Evolutionary conservation across 2,113 vertebrate genomes (phyloP), one percentile per base, ranked within the genome.

Genomic region (Pseudorasbora parva): DNA sequence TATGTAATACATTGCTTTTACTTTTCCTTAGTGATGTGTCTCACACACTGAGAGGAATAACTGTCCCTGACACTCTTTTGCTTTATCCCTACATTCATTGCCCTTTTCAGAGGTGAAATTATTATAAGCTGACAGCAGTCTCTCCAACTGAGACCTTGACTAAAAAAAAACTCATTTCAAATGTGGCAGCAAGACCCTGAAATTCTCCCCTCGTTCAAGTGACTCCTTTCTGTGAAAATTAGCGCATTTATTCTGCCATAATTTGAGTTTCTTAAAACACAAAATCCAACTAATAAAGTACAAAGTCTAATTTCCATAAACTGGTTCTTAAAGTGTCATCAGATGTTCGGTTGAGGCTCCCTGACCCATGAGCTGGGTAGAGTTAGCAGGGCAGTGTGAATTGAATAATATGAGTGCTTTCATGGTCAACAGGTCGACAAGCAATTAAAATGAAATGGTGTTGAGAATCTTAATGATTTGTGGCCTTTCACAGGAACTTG

Each of bases 41-140:
- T 27, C 85, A 88, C 87, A 86, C 83, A 79, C 87, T 86, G 82
- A 76, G 56, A 81, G 87, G 59, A 88, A 89, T 86, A 89, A 88
- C 86, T 85, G 21, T 90, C 87, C 88, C 81, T 47, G 68, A 80
- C 77, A 79, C 51, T 23, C 60, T 75, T 80, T 89, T 87, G 89
- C n/a, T n/a, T n/a, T n/a, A n/a, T n/a, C n/a, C n/a, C n/a, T n/a
- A n/a, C n/a, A n/a, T n/a, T n/a, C n/a, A n/a, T n/a, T 93, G 92
- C 94, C 92, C 91, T 88, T 88, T 79, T 90, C 87, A 80, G 81
- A 91, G 89, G 88, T 91, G 92, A 92, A 93, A 93, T 94, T 94
- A 94, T 91, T 92, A 93, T 94, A 91, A 93, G 91, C 91, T 93
- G 92, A 93, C 93, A 93, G 90, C 91, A 79, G 89, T 91, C 82